Evolutionary conservation across 2,113 vertebrate genomes (phyloP).

Genomic region (Takifugu bimaculatus): DNA sequence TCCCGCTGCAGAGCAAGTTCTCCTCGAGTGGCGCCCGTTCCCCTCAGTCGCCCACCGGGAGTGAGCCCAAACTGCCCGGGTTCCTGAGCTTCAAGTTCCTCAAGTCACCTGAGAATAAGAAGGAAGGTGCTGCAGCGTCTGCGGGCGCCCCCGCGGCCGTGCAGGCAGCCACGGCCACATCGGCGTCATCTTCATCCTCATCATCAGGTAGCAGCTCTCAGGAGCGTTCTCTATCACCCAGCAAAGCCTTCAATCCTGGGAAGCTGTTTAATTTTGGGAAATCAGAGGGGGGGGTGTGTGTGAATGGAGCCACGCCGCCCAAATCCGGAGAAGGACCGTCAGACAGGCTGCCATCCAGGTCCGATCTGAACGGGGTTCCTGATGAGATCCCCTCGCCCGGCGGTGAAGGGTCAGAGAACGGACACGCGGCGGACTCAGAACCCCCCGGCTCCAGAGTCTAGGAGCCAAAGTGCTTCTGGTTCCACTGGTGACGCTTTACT

Average conservation of each 20-base stretch:
- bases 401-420: conserved; percentile 67
- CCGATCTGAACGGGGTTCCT: conserved; percentile 78
- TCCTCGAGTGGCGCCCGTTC: conserved; percentile 80
- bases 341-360: conserved; percentile 71
- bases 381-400: conserved; percentile 75
- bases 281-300: conserved; percentile 76
- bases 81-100: conserved; percentile 97
- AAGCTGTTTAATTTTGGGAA: conserved; percentile 94
- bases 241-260: conserved; percentile 90
- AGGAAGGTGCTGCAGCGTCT: conserved; percentile 66
- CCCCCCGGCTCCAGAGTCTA: conserved; percentile 65
- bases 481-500: conserved; percentile 38
- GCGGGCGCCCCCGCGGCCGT: conserved; percentile 15
- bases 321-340: conserved; percentile 56
- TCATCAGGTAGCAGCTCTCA: conserved; percentile 66
- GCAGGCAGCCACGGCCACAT: conserved; percentile 3
- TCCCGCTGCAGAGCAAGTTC: conserved; percentile 91
- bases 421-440: conserved; percentile 66
- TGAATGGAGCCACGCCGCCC: conserved; percentile 76
- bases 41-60: conserved; percentile 84
- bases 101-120: conserved; percentile 87
- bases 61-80: conserved; percentile 87
- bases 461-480: conserved; percentile 24
- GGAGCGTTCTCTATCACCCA: conserved; percentile 90
- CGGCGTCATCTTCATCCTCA: conserved; percentile 40